These are phyloP conservation scores for Corydoras maculifer DNA, from an alignment of 2,113 vertebrate genomes.

Conservation along the genomic window DNA sequence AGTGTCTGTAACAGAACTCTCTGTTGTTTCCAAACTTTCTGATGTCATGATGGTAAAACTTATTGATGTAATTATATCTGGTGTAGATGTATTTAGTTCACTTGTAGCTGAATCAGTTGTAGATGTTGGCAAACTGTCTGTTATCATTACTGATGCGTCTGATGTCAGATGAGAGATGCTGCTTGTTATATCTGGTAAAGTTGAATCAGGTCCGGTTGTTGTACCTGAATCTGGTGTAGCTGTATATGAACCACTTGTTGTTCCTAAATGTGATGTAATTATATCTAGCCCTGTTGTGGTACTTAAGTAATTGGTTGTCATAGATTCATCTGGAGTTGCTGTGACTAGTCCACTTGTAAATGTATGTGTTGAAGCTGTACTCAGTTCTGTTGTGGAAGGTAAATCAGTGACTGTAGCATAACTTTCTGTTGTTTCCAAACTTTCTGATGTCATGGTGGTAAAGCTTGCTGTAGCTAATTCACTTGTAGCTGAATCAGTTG, in stretches of 20 bases:
- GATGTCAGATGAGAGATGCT: no score
- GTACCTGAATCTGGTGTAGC: not conserved
- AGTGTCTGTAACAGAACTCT: not conserved
- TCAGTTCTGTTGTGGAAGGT: not conserved
- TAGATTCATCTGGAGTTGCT: not conserved
- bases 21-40: slow-evolving; percentile 1
- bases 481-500: not conserved
- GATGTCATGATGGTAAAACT: no score
- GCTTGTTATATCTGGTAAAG: no score
- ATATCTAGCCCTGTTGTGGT: not conserved
- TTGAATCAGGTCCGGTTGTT: not conserved
- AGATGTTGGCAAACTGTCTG: no score
- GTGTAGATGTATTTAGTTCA: no score
- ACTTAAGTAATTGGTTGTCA: not conserved
- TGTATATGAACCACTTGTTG: not conserved
- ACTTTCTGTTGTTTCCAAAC: not conserved
- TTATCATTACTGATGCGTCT: no score
- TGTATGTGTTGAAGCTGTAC: no score
- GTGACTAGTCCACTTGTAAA: not conserved
- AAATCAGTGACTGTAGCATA: not conserved
- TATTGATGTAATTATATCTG: no score
- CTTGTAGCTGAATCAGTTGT: no score
- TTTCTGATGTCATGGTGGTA: no score
- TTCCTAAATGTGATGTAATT: not conserved
- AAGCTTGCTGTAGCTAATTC: no score